Percentiles rank a stretch among this genome's conserved stretches.
Evolutionary conservation across 2,113 vertebrate species (phyloP).

Genomic region (Chiloscyllium plagiosum): DNA sequence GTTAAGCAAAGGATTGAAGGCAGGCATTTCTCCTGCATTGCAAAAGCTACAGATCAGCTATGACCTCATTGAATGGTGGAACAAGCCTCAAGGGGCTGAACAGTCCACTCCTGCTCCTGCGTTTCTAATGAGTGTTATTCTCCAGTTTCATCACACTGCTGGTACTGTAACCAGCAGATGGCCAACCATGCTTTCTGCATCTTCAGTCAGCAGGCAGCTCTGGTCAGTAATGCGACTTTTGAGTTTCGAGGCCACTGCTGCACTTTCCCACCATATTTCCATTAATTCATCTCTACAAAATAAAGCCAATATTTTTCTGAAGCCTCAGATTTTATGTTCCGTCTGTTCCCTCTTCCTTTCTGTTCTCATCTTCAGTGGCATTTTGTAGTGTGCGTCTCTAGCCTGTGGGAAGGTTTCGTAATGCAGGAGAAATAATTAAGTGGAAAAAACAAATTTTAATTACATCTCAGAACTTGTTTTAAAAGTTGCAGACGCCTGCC

Average conservation of each 20-base stretch:
- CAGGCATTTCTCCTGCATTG: too few species aligned
- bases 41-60: too few species aligned
- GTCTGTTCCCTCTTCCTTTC: neutral
- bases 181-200: neutral
- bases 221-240: neutral
- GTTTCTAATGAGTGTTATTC: neutral
- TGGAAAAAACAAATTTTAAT: neutral
- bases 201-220: neutral
- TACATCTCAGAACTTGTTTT: neutral
- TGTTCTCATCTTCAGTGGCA: neutral
- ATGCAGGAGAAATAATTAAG: neutral
- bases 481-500: neutral
- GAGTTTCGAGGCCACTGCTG: fast-evolving
- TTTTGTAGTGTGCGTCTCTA: neutral
- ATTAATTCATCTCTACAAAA: neutral
- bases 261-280: neutral
- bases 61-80: too few species aligned
- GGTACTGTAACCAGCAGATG: neutral
- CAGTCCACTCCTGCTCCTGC: too few species aligned
- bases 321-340: neutral
- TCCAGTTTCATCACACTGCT: neutral
- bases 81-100: too few species aligned
- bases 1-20: too few species aligned
- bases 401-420: neutral
- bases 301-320: neutral